Evolutionary conservation across 2,888 invertebrate species (phyloP).

Genomic region (Lasioglossum morio): DNA sequence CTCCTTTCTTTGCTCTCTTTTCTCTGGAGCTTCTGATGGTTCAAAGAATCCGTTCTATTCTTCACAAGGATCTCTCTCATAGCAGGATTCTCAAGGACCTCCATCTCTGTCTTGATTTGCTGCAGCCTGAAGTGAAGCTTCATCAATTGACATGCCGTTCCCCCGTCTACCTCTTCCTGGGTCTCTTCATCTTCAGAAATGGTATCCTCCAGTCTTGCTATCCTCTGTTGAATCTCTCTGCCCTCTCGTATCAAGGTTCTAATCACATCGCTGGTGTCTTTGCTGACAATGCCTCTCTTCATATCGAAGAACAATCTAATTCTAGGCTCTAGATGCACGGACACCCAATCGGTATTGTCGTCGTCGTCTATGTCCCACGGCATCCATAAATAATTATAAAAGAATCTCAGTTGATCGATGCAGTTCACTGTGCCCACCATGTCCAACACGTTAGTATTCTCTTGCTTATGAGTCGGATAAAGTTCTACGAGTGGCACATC

Average conservation of each 20-base stretch:
- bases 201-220: constrained; percentile 84
- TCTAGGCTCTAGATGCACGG: constrained; percentile 86
- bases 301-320: constrained; percentile 87
- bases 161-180: constrained; percentile 75
- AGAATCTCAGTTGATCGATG: constrained; percentile 89
- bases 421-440: constrained; percentile 87
- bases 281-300: constrained; percentile 85
- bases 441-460: constrained; percentile 86
- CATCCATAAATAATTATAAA: constrained; percentile 89
- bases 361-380: constrained; percentile 90
- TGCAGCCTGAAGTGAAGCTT: constrained; percentile 86
- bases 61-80: constrained; percentile 85
- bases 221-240: constrained; percentile 85
- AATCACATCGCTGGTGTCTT: constrained; percentile 85
- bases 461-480: constrained; percentile 89
- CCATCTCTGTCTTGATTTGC: constrained; percentile 87
- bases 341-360: constrained; percentile 87
- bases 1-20: constrained; percentile 69
- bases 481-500: constrained; percentile 88
- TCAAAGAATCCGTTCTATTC: constrained; percentile 73
- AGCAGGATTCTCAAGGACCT: constrained; percentile 87
- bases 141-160: constrained; percentile 85
- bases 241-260: constrained; percentile 86
- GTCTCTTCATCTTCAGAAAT: constrained; percentile 79
- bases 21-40: constrained; percentile 67